Evolutionary conservation across 2,113 vertebrate species (phyloP), one percentile per base, ranked within the genome.

Genomic region (Phrynocephalus versicolor): DNA sequence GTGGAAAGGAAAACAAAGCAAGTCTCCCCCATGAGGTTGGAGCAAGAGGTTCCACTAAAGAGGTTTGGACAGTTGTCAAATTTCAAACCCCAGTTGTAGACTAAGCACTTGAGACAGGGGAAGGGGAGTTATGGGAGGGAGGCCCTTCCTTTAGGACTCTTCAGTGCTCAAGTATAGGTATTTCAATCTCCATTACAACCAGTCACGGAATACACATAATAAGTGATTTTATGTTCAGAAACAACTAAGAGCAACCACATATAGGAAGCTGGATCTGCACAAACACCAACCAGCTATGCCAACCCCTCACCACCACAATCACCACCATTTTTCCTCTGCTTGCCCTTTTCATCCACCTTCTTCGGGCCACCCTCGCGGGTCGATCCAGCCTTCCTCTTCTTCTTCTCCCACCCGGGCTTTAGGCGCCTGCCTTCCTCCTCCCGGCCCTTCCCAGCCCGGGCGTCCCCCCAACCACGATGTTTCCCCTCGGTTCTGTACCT

Each of bases 401-500:
- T 30, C 74, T 30, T 25, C 16, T 4, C 16, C 55, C 73, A 45
- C 35, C 12, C 37, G 4, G 0, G 21, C 23, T 16, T 35, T 4
- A n/a, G n/a, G n/a, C n/a, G n/a, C n/a, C n/a, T n/a, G n/a, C n/a
- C n/a, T 51, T 7, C 35, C 9, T 13, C 0, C 3, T 30, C 39
- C 37, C 9, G 14, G 9, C 70, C 16, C 16, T 51, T 19, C 13
- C 35, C 78, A 2, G 37, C 33, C 25, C 58, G 35, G 15, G 5
- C 13, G n/a, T 3, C 19, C 6, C 72, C 27, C n/a, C 13, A 9
- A 39, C 73, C 89, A 70, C 87, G 58, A 21, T 60, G 58, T 21
- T 90, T 79, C 60, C 88, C 80, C 89, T 85, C 84, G 91, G 73
- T 72, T 65, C 75, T 55, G 7, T 96, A 99, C 98, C 98, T 98